Conservation (phyloP, 2,888 invertebrate species). For the Heliconius ethilla region DNA sequence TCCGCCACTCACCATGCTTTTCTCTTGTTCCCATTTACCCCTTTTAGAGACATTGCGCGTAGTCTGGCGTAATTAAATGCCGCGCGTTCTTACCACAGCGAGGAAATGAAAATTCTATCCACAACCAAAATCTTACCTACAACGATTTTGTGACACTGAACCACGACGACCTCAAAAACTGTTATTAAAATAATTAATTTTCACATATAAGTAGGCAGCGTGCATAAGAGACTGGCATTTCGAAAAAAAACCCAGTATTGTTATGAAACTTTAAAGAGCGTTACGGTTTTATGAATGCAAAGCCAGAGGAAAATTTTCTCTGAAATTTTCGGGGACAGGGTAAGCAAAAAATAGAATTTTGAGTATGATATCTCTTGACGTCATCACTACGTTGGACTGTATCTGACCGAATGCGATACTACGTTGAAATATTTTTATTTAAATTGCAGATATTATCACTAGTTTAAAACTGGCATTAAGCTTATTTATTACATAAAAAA, state of each 20-base stretch:
- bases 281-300: slow-evolving; percentile 13
- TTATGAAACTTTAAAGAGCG: not conserved
- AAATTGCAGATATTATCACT: not conserved
- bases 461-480: not conserved
- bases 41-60: too few species aligned
- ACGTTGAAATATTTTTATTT: not conserved
- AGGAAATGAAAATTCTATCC: too few species aligned
- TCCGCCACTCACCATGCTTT: too few species aligned
- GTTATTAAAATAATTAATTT: not conserved
- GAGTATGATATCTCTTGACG: not conserved
- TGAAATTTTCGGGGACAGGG: not conserved
- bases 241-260: not conserved
- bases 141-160: not conserved
- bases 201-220: not conserved
- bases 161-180: not conserved
- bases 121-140: not conserved
- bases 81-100: too few species aligned
- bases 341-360: not conserved
- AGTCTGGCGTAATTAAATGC: too few species aligned
- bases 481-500: not conserved
- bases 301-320: not conserved
- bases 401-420: not conserved
- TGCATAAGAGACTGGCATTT: not conserved
- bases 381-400: not conserved
- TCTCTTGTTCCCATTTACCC: too few species aligned